phyloP scores from a whole-genome alignment of 2,113 vertebrate species.

The Atractosteus spatula region DNA sequence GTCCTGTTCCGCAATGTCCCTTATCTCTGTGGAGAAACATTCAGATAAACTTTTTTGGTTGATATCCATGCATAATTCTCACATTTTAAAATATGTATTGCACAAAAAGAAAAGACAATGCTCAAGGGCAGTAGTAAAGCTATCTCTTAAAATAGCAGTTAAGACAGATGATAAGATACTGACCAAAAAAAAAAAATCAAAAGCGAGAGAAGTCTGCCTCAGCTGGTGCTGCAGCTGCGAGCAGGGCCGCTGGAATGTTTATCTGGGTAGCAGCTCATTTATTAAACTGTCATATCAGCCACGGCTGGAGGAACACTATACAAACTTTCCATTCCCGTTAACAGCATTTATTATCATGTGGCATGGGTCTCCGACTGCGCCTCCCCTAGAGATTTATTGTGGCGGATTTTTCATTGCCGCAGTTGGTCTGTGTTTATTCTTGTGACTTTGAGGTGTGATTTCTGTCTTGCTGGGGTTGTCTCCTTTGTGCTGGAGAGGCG shows the following conservation, averaged over 20 bases:
- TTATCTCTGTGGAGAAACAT: too few species aligned
- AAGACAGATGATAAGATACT: too few species aligned
- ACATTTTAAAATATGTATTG: too few species aligned
- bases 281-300: conserved; percentile 17
- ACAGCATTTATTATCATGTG: conserved; percentile 2
- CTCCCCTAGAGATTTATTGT: conserved; percentile 4
- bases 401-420: neutral
- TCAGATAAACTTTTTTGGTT: too few species aligned
- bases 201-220: neutral
- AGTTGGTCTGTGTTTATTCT: neutral
- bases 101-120: too few species aligned
- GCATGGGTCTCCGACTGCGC: neutral
- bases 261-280: neutral
- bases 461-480: neutral
- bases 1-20: too few species aligned
- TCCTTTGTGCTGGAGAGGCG: neutral
- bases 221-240: neutral
- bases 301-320: neutral
- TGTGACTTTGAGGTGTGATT: neutral
- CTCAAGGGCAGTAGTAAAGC: too few species aligned
- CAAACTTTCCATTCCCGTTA: conserved; percentile 9
- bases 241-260: neutral
- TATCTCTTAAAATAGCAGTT: too few species aligned
- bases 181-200: neutral
- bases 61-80: too few species aligned